These are phyloP conservation scores for Spilarctia lutea DNA, from an alignment of 2,888 invertebrate species.

Conservation along the genomic window DNA sequence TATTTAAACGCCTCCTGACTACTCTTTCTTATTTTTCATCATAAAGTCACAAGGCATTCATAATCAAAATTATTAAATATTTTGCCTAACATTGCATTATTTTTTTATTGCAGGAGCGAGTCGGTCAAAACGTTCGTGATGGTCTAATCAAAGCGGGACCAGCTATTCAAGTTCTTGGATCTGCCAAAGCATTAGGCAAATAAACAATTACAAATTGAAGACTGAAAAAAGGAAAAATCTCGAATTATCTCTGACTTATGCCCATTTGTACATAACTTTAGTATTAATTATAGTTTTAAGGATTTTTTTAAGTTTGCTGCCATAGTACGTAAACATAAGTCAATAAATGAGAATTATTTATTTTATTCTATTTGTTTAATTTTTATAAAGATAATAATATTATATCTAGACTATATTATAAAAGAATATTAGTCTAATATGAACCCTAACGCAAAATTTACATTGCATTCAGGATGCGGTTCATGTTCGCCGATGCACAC, in stretches of 20 bases:
- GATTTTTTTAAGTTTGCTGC: neutral
- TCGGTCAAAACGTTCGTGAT: constrained; percentile 67
- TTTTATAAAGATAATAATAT: too few relatives aligned
- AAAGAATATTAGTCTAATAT: too few relatives aligned
- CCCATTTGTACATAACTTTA: neutral
- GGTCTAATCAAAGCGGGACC: constrained; percentile 73
- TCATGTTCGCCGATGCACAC: too few relatives aligned
- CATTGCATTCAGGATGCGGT: too few relatives aligned
- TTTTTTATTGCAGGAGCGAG: constrained; percentile 62
- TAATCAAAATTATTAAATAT: too few relatives aligned
- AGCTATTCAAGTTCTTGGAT: constrained; percentile 62
- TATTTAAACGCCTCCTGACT: too few relatives aligned
- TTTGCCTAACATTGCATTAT: too few relatives aligned
- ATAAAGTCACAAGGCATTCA: too few relatives aligned
- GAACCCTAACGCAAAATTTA: too few relatives aligned
- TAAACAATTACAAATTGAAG: constrained; percentile 6
- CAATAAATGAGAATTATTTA: neutral
- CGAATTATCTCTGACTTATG: neutral
- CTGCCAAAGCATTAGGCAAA: constrained; percentile 49
- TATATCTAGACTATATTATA: too few relatives aligned
- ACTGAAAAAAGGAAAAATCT: neutral
- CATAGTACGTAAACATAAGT: neutral
- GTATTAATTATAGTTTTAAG: neutral
- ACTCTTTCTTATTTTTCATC: too few relatives aligned
- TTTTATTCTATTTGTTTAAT: too few relatives aligned